Evolutionary conservation across 92 coral and sea anemone species (phyloP), one percentile per base, ranked within the genome.

Genomic region (Porites rus): DNA sequence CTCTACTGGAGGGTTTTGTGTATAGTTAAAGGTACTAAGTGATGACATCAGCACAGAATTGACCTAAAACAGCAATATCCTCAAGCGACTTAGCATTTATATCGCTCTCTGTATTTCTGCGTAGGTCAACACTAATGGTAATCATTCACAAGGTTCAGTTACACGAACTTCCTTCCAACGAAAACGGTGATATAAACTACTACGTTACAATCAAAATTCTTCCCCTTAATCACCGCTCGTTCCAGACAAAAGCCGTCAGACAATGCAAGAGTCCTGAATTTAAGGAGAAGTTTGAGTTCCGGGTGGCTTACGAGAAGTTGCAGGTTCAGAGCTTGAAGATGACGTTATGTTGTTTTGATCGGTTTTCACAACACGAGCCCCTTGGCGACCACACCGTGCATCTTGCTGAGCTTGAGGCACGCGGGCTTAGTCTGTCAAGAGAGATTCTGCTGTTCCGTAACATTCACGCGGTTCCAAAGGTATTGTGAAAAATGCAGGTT

Each of bases 301-400:
- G 80, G 16, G 83, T 95, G 43, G 81, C 93, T 28, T 80, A 88
- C 22, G 93, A 92, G 65, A 89, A 86, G 16, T 90, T 97, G 38
- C 94, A 83, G 16, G 80, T 79, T 21, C 99, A 97, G 90, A 93
- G 88, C 53, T 75, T 97, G 54, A 97, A 97, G 88, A 75, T 97
- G 63, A 95, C 94, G 8, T 61, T 97, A 60, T 92, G 93, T 78
- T 92, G 83, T 77, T 97, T 97, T 78, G 98, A 97, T 74, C 98
- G 97, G 65, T 97, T 93, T 68, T 97, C 99, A 17, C 99, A 97
- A 76, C 99, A 97, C 87, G 99, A 93, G 72, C 88, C 89, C 10
- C 78, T 95, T 19, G 99, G 98, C 1, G 96, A 97, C 53, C 88
- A 92, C 28, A 80, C 89, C 77, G 93, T 95, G 58, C 87, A 92